phyloP scores from a whole-genome alignment of 2,797 vertebrate species.

The Cephalopachus bancanus region DNA sequence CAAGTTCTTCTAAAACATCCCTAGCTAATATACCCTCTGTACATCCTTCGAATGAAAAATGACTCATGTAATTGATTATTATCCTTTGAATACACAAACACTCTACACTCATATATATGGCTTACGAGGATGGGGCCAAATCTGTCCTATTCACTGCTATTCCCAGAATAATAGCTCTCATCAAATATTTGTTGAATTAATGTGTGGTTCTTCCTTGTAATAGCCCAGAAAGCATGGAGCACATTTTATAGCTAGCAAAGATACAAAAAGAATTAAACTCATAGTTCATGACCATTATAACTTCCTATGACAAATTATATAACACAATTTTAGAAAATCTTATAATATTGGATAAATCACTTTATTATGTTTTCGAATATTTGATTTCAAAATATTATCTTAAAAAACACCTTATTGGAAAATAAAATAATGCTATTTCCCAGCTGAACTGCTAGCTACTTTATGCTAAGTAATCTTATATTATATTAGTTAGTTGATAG shows the following conservation, averaged over 20 bases:
- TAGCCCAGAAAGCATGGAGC: neutral
- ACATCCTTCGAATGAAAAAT: neutral
- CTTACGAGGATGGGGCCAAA: too few species aligned
- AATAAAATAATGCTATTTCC: slow-evolving; percentile 17
- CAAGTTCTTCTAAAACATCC: neutral
- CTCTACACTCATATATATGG: too few species aligned
- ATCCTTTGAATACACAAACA: neutral
- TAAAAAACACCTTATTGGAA: neutral
- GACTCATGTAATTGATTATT: neutral
- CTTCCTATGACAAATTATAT: neutral
- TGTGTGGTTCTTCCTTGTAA: neutral
- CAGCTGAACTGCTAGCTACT: neutral
- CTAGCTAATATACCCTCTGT: neutral
- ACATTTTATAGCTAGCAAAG: neutral
- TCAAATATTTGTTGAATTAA: slow-evolving; percentile 19
- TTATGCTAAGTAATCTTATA: neutral
- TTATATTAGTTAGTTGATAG: neutral
- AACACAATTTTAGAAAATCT: neutral
- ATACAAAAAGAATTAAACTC: neutral
- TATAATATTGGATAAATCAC: neutral
- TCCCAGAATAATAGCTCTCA: neutral
- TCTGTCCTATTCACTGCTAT: neutral
- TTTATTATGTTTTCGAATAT: slow-evolving; percentile 29
- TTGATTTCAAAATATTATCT: slow-evolving; percentile 18
- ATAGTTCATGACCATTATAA: neutral